A percentile compares a stretch with the other conserved stretches of the same genome.
These are phyloP conservation scores for Acleris cristana DNA, from an alignment of 2,888 invertebrate genomes.

Conservation along the genomic window DNA sequence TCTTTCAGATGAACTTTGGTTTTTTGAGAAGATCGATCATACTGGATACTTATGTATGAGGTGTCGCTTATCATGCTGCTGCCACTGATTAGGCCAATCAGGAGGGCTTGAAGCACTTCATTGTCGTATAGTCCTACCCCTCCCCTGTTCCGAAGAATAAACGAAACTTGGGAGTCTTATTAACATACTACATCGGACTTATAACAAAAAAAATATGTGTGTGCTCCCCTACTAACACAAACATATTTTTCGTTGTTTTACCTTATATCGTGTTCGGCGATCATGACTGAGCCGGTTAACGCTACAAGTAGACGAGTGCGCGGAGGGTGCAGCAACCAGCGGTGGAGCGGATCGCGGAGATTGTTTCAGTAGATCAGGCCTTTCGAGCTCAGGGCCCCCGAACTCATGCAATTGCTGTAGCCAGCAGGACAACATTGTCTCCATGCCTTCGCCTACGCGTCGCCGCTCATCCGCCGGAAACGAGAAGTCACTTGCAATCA, in stretches of 20 bases:
- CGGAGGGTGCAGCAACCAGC: conserved; percentile 52
- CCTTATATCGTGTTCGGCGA: conserved; percentile 92
- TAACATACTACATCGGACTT: too few relatives aligned
- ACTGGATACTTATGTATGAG: too few relatives aligned
- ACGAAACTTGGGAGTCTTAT: too few relatives aligned
- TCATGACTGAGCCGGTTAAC: conserved; percentile 81
- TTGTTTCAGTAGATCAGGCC: conserved; percentile 92
- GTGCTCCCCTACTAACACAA: too few relatives aligned
- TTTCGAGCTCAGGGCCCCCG: conserved; percentile 92
- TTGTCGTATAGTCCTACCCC: too few relatives aligned
- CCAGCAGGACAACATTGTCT: conserved; percentile 94
- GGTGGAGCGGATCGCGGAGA: conserved; percentile 81
- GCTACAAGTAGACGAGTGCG: conserved; percentile 81
- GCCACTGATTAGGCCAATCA: too few relatives aligned
- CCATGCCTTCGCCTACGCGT: conserved; percentile 88
- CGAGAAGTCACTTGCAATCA: conserved; percentile 52
- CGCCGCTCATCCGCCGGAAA: conserved; percentile 65
- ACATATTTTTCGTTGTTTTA: conserved; percentile 59
- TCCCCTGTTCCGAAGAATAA: too few relatives aligned
- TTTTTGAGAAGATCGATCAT: too few relatives aligned
- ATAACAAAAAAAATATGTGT: too few relatives aligned
- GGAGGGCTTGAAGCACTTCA: too few relatives aligned
- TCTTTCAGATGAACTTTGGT: too few relatives aligned
- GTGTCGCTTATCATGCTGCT: too few relatives aligned
- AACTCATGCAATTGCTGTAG: conserved; percentile 92